phyloP scores from a whole-genome alignment of 2,797 vertebrate genomes.

The Molothrus aeneus region DNA sequence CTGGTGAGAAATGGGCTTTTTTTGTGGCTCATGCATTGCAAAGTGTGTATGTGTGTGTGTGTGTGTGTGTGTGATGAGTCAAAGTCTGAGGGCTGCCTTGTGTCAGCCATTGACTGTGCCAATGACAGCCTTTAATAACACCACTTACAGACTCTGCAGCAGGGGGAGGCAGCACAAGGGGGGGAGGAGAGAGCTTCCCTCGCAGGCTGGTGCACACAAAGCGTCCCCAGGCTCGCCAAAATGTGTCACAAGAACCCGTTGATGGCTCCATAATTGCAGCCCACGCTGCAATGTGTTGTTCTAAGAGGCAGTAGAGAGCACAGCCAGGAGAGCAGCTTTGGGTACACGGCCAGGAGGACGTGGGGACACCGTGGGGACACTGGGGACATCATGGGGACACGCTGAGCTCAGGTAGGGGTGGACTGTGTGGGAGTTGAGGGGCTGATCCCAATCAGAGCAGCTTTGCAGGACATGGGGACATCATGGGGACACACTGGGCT shows the following conservation, averaged over 20 bases:
- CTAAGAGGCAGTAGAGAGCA: not conserved
- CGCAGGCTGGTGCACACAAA: not conserved
- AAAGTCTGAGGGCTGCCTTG: conserved; percentile 60
- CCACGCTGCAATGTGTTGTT: not conserved
- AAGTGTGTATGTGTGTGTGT: not conserved
- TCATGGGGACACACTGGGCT: too few species aligned
- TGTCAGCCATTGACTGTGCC: conserved; percentile 55
- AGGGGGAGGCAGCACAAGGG: not conserved
- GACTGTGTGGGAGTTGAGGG: rapidly evolving
- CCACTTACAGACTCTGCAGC: not conserved
- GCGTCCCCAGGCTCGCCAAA: not conserved
- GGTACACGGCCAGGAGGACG: rapidly evolving
- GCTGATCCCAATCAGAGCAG: too few species aligned
- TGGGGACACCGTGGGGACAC: not conserved
- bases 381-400: rapidly evolving
- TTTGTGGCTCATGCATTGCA: not conserved
- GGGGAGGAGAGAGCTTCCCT: not conserved
- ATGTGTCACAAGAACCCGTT: not conserved
- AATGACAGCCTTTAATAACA: conserved; percentile 52
- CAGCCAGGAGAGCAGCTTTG: not conserved
- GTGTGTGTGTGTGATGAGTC: conserved; percentile 34
- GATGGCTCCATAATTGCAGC: not conserved
- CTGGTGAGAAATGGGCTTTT: not conserved
- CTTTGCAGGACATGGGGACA: not conserved
- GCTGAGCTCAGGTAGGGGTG: not conserved